Conservation (phyloP, 1,140 invertebrate genomes). For the Brachionus paranguensis region DNA sequence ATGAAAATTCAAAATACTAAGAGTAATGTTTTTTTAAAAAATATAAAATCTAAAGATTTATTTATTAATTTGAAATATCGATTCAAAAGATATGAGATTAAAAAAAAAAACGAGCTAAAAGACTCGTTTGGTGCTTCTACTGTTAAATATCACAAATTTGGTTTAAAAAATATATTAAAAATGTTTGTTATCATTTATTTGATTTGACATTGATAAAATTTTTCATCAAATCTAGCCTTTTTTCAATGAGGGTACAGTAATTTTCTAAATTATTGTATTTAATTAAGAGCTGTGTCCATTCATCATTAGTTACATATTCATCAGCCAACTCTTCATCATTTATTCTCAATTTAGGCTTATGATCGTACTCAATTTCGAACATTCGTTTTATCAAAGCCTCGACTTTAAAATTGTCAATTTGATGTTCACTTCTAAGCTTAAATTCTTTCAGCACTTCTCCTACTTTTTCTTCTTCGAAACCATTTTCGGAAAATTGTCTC, state of each 20-base stretch:
- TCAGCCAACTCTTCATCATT: slow-evolving; percentile 7
- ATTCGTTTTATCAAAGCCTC: not conserved
- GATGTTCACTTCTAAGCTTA: not conserved
- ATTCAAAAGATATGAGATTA: no score
- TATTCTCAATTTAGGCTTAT: slow-evolving; percentile 15
- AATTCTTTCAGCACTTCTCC: not conserved
- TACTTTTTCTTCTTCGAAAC: not conserved
- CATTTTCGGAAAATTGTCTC: not conserved
- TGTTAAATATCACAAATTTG: no score
- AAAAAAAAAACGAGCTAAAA: no score
- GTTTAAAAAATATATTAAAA: no score
- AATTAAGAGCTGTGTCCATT: not conserved
- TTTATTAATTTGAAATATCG: no score
- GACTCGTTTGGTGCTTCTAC: no score
- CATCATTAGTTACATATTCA: slow-evolving; percentile 18
- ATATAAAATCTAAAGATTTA: no score
- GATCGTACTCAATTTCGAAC: slow-evolving; percentile 6
- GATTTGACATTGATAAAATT: not conserved
- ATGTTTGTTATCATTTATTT: no score
- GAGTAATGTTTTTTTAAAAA: no score
- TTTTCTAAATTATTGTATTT: slow-evolving; percentile 13
- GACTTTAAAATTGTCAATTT: slow-evolving; percentile 14
- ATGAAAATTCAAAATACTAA: no score
- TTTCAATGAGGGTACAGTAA: not conserved
- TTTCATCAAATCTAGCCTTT: not conserved